These are phyloP conservation scores for Megaceryle alcyon DNA, from an alignment of 2,797 vertebrate genomes.

Conservation along the genomic window DNA sequence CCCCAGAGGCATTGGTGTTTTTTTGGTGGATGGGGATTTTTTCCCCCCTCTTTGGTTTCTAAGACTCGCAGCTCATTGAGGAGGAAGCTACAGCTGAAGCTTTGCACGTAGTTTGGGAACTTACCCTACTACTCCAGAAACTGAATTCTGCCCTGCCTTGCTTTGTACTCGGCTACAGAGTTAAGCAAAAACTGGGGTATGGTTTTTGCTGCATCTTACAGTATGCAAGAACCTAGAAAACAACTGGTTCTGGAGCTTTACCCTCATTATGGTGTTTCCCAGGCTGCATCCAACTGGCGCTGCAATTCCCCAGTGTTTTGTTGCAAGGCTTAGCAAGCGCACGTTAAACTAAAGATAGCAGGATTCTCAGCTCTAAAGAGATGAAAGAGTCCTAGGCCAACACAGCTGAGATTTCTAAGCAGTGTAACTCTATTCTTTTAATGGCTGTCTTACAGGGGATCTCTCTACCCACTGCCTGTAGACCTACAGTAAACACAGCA, in stretches of 20 bases:
- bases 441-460: background rate
- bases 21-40: fast-evolving
- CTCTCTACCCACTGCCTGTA: background rate
- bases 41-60: background rate
- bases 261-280: background rate
- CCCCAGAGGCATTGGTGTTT: background rate
- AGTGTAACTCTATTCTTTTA: background rate
- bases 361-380: background rate
- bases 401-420: background rate
- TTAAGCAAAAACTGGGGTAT: background rate
- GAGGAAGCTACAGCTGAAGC: background rate
- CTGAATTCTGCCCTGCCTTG: background rate
- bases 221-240: background rate
- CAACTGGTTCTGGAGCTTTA: background rate
- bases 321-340: background rate
- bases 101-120: background rate
- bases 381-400: background rate
- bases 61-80: background rate
- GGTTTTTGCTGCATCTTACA: background rate
- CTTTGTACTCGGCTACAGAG: background rate
- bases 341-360: background rate
- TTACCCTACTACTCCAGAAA: background rate
- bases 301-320: background rate
- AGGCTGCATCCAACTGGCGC: background rate
- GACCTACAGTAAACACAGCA: background rate